These are phyloP conservation scores for Chaetodon trifasciatus DNA, from an alignment of 2,797 vertebrate genomes.

Conservation along the genomic window DNA sequence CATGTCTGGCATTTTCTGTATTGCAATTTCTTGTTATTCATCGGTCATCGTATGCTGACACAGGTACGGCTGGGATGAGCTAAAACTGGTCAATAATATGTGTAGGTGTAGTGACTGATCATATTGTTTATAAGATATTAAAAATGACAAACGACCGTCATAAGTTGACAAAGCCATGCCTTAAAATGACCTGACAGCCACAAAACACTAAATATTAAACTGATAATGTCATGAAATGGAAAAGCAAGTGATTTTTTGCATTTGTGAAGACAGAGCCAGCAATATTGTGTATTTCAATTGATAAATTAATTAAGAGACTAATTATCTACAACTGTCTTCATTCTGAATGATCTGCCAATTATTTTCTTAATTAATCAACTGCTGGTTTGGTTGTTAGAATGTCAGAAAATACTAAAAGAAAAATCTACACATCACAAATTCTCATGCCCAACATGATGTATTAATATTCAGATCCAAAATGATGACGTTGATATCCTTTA, in stretches of 20 bases:
- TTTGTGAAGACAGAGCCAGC: neutral
- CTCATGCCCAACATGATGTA: neutral
- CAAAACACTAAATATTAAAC: neutral
- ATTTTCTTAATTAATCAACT: neutral
- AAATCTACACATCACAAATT: neutral
- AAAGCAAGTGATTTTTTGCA: neutral
- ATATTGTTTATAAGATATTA: neutral
- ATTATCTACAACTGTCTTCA: neutral
- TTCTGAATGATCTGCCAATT: neutral
- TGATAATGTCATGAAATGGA: constrained; percentile 3
- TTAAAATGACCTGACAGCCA: neutral
- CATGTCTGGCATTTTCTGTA: neutral
- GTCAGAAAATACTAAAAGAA: too few relatives aligned
- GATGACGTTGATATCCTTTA: neutral
- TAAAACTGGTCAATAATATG: neutral
- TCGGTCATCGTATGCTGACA: neutral
- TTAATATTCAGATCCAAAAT: too few relatives aligned
- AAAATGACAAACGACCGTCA: neutral
- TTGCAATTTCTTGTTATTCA: neutral
- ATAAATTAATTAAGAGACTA: neutral
- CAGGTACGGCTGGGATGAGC: neutral
- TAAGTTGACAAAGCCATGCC: neutral
- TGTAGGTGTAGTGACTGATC: neutral
- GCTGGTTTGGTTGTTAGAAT: neutral
- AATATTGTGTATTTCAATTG: neutral